Base-by-base conservation (phyloP, 1,140 invertebrate genomes). In the Zophobas morio region DNA sequence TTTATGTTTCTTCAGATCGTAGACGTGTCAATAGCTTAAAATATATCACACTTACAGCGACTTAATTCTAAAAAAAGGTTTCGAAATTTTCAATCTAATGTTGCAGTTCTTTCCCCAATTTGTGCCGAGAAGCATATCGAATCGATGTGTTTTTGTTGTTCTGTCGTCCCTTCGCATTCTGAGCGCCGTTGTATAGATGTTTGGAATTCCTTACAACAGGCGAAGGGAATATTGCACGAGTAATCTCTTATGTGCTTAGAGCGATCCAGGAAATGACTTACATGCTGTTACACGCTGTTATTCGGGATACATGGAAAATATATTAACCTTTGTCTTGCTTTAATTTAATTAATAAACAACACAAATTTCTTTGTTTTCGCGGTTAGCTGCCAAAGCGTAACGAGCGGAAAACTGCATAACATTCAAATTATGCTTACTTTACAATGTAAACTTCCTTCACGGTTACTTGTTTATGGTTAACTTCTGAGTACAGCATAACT, bases 101-200 rank as follows among this genome's bases (percentile, higher is more conserved):
- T 66, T 66, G 32, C 33, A 66, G 37, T 66, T 66, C 39, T 63
- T 51, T 51, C 37, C 1, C 34, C 36, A 66, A 66, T 63, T 37
- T 63, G 57, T 63, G 6, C 36, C 34, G 54, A 39, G 36, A n/a
- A 6, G 36, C 57, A 63, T 37, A 37, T 39, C 4, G 5, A 63
- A 63, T 63, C 57, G 57, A 63, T 57, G 34, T 57, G 54, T 57
- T 57, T 57, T 57, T 57, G 54, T 57, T 57, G 54, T 57, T 8
- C 2, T 57, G 49, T 51, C 34, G 32, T 34, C 32, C 54, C 54
- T 63, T 37, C 6, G 57, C 36, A 37, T 63, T 63, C 36, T 63
- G 8, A 39, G 35, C 57, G 37, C 40, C 36, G 40, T 51, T 51
- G 49, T 51, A 51, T 51, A 20, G 57, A 63, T 63, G 57, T 63